Conservation (phyloP, 2,888 invertebrate genomes). For the Troides helena region DNA sequence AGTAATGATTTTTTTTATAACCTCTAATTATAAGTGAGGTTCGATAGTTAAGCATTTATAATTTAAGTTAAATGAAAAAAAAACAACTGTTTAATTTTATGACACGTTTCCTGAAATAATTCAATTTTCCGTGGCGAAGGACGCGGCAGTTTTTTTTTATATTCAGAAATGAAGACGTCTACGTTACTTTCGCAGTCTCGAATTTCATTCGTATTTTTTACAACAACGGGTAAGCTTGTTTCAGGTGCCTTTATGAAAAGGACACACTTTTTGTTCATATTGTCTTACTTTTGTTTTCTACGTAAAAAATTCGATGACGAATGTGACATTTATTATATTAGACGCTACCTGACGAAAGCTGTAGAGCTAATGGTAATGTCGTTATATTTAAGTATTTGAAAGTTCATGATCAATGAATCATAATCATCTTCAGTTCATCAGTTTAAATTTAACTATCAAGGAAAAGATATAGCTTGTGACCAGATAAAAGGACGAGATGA, state of each 20-base stretch:
- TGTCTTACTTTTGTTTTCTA: neutral
- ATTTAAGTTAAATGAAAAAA: slow-evolving; percentile 6
- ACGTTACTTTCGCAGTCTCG: slow-evolving; percentile 17
- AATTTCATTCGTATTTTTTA: slow-evolving; percentile 21
- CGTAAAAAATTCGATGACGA: neutral
- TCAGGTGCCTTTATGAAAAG: slow-evolving; percentile 5
- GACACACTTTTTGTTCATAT: neutral
- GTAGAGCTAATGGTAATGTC: no score
- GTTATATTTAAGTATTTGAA: no score
- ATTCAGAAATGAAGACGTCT: slow-evolving; percentile 22
- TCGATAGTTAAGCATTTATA: neutral
- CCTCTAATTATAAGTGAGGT: neutral
- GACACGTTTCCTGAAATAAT: slow-evolving; percentile 19
- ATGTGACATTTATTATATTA: neutral
- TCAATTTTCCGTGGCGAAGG: slow-evolving; percentile 16
- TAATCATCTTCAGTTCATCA: no score
- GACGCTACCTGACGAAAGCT: no score
- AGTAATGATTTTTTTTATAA: no score
- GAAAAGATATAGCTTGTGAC: no score
- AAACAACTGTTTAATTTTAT: slow-evolving; percentile 17
- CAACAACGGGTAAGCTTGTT: slow-evolving; percentile 11
- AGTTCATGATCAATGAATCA: no score
- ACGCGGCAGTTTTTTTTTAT: slow-evolving; percentile 17
- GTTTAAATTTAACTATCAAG: no score
- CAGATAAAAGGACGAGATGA: no score